Evolutionary conservation across 2,888 invertebrate species (phyloP).

Genomic region (Polyommatus iphigenia): DNA sequence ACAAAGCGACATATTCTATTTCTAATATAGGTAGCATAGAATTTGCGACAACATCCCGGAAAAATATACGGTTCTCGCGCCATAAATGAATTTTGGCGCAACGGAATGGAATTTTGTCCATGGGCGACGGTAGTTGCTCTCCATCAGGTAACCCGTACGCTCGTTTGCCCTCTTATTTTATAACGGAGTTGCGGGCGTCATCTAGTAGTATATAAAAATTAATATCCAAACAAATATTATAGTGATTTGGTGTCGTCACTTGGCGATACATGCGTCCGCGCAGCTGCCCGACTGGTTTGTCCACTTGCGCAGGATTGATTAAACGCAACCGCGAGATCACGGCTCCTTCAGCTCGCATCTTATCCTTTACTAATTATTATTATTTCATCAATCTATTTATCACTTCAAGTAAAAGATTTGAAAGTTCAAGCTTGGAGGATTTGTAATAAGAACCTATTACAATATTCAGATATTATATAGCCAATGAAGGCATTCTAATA

Average conservation of each 20-base stretch:
- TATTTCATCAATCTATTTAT: slow-evolving; percentile 11
- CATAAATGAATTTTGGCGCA: no score
- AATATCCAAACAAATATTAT: slow-evolving; percentile 11
- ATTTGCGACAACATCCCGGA: no score
- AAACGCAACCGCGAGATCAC: slow-evolving; percentile 72
- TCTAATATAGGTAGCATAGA: not conserved
- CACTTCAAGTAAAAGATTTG: not conserved
- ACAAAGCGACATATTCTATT: not conserved
- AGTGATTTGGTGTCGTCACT: slow-evolving; percentile 49
- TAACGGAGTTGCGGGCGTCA: no score
- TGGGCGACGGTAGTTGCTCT: no score
- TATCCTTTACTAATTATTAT: slow-evolving; percentile 46
- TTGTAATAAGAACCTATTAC: no score
- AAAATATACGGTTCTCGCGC: no score
- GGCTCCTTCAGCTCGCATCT: slow-evolving; percentile 59
- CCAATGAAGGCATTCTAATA: no score
- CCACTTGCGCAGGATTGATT: slow-evolving; percentile 78
- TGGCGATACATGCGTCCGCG: slow-evolving; percentile 60
- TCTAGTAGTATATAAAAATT: not conserved
- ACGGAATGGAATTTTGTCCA: no score
- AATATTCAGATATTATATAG: no score
- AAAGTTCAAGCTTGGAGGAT: not conserved
- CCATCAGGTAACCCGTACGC: no score
- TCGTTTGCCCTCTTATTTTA: no score
- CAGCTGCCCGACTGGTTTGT: slow-evolving; percentile 80